Evolutionary conservation across 2,113 vertebrate genomes (phyloP).

Genomic region (Thunnus maccoyii): DNA sequence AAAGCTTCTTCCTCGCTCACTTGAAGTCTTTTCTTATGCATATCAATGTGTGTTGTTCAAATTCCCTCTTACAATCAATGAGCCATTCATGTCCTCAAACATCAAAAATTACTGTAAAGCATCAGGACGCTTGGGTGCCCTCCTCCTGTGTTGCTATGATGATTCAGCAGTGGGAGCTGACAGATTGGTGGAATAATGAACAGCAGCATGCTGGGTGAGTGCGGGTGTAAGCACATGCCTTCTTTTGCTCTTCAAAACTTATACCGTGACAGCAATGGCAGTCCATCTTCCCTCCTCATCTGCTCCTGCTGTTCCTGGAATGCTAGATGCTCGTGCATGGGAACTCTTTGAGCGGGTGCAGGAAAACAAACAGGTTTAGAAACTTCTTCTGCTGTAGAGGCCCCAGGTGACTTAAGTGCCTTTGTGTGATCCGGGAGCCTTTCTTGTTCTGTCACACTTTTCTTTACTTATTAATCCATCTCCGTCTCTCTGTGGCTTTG

Average conservation of each 20-base stretch:
- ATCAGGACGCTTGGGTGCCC: constrained; percentile 20
- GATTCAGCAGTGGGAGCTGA: constrained; percentile 71
- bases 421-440: constrained; percentile 58
- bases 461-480: constrained; percentile 81
- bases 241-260: constrained; percentile 51
- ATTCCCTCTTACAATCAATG: constrained; percentile 55
- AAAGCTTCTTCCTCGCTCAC: constrained; percentile 10
- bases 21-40: constrained; percentile 40
- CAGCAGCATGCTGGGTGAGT: constrained; percentile 62
- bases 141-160: constrained; percentile 44
- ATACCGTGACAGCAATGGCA: constrained; percentile 20
- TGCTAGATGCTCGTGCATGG: constrained; percentile 36
- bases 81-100: constrained; percentile 63
- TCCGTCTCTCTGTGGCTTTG: constrained; percentile 64
- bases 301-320: constrained; percentile 48
- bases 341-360: constrained; percentile 29
- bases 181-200: constrained; percentile 75
- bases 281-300: constrained; percentile 35
- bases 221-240: constrained; percentile 43
- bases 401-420: constrained; percentile 57
- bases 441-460: constrained; percentile 67
- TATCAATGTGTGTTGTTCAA: constrained; percentile 44
- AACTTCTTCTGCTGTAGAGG: constrained; percentile 39
- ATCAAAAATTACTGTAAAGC: constrained; percentile 57
- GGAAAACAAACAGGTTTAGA: constrained; percentile 69